Conservation (phyloP, 2,888 invertebrate genomes). For the Eilema sororculum region DNA sequence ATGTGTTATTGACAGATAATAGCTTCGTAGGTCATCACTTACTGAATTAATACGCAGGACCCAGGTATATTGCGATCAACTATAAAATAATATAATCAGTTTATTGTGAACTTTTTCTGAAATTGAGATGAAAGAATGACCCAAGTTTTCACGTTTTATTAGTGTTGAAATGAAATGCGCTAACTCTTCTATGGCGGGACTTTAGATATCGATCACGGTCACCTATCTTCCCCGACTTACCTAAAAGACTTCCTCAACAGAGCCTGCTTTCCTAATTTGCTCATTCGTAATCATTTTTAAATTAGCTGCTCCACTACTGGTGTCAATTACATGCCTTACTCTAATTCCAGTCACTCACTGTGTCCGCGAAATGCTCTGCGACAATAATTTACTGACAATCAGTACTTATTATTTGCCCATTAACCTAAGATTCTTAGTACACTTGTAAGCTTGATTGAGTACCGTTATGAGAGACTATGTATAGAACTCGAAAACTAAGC, state of each 20-base stretch:
- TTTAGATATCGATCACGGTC: too few relatives aligned
- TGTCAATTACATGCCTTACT: too few relatives aligned
- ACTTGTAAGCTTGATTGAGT: constrained; percentile 1
- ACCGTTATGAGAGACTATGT: constrained; percentile 12
- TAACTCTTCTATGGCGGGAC: too few relatives aligned
- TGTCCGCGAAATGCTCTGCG: too few relatives aligned
- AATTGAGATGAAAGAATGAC: too few relatives aligned
- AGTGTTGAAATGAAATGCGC: too few relatives aligned
- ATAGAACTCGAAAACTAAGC: constrained; percentile 10
- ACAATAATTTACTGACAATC: not conserved
- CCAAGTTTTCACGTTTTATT: too few relatives aligned
- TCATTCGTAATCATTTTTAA: not conserved
- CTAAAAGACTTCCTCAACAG: not conserved
- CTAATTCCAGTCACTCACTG: not conserved
- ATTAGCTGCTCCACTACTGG: not conserved
- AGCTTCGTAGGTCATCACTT: not conserved
- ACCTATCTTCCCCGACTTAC: not conserved
- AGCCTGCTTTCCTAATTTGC: too few relatives aligned
- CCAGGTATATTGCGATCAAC: not conserved
- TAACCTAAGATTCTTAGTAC: constrained; percentile 1
- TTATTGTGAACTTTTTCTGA: too few relatives aligned
- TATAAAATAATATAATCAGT: too few relatives aligned
- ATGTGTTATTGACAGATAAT: not conserved
- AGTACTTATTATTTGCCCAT: constrained; percentile 11
- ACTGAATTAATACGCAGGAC: not conserved